These are phyloP conservation scores for Caenorhabditis panamensis DNA, from an alignment of 2,888 invertebrate genomes.

Conservation along the genomic window DNA sequence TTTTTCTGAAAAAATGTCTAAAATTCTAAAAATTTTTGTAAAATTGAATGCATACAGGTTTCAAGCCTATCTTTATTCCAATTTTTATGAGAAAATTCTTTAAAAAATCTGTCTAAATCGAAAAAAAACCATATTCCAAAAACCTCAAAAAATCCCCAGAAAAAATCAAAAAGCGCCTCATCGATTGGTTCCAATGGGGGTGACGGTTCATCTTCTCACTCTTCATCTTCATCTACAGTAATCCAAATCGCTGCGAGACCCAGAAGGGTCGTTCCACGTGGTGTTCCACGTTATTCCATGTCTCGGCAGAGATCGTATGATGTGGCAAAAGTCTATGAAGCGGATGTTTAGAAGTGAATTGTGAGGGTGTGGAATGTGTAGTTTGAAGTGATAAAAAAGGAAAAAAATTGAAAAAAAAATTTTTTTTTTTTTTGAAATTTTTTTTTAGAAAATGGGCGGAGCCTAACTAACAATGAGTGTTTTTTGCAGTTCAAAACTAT, in stretches of 20 bases:
- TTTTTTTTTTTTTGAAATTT: too few relatives aligned
- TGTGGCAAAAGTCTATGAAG: conserved; percentile 20
- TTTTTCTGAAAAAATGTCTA: too few relatives aligned
- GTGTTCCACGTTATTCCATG: conserved; percentile 9
- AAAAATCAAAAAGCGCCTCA: conserved; percentile 68
- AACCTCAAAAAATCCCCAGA: too few relatives aligned
- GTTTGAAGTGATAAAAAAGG: conserved; percentile 16
- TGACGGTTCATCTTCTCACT: not conserved
- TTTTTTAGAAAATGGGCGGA: not conserved
- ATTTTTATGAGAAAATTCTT: too few relatives aligned
- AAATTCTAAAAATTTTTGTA: too few relatives aligned
- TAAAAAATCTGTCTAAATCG: not conserved
- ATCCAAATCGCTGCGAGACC: not conserved
- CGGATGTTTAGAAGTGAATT: conserved; percentile 26
- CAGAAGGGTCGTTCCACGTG: conserved; percentile 16
- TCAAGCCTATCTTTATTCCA: too few relatives aligned
- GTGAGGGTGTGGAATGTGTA: not conserved
- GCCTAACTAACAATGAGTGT: not conserved
- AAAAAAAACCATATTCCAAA: not conserved
- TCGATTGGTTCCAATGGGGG: conserved; percentile 59
- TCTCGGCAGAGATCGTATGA: conserved; percentile 34
- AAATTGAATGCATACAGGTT: too few relatives aligned
- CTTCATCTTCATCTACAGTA: conserved; percentile 14
- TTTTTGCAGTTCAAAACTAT: not conserved
- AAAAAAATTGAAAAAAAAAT: not conserved